phyloP scores from a whole-genome alignment of 2,888 invertebrate species.

The Drosophila nr. perissopoda region DNA sequence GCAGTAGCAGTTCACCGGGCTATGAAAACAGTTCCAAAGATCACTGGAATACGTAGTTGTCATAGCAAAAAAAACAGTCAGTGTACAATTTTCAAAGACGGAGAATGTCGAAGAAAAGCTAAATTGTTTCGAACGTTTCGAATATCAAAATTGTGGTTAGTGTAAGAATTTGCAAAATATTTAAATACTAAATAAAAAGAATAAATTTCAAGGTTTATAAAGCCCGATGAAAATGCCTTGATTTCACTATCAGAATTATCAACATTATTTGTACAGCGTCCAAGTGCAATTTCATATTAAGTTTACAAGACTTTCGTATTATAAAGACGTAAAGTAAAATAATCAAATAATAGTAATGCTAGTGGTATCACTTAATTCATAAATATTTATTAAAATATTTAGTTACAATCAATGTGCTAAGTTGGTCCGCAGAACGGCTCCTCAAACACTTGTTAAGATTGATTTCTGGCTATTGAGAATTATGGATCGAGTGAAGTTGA shows the following conservation, averaged over 20 bases:
- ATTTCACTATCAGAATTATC: neutral
- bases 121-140: constrained; percentile 9
- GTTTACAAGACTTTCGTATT: constrained; percentile 11
- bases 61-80: constrained; percentile 2
- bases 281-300: constrained; percentile 8
- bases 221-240: neutral
- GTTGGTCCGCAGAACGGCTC: neutral
- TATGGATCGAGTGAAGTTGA: neutral
- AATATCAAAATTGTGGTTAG: neutral
- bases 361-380: neutral
- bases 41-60: constrained; percentile 66
- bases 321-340: neutral
- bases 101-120: neutral
- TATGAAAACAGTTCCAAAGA: constrained; percentile 66
- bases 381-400: neutral
- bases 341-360: constrained; percentile 1
- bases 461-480: neutral
- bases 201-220: constrained; percentile 12
- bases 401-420: neutral
- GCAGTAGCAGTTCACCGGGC: constrained; percentile 65
- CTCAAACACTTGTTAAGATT: neutral
- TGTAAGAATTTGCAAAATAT: neutral
- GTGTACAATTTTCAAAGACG: constrained; percentile 48
- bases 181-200: neutral
- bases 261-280: neutral